Conservation (phyloP, 1,140 invertebrate genomes). For the Teleogryllus occipitalis region DNA sequence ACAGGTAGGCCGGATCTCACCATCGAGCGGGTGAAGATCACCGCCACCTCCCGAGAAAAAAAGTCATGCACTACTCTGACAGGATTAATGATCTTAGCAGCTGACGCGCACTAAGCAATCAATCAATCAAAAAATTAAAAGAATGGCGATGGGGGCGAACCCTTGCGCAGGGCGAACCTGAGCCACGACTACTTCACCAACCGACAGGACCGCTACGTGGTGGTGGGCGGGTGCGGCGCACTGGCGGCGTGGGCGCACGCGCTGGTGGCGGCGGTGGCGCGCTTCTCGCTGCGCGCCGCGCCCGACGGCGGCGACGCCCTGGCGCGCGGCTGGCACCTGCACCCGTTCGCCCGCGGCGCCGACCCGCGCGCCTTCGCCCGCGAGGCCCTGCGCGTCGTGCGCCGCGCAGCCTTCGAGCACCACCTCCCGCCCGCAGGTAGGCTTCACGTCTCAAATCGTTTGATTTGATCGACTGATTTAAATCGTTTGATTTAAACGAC, state of each 20-base stretch:
- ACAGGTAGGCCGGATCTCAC: too few species aligned
- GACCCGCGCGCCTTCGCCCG: neutral
- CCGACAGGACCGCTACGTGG: slow-evolving; percentile 91
- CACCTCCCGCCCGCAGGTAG: too few species aligned
- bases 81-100: too few species aligned
- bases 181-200: slow-evolving; percentile 97
- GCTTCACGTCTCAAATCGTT: too few species aligned
- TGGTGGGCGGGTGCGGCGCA: slow-evolving; percentile 70
- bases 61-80: too few species aligned
- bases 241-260: slow-evolving; percentile 75
- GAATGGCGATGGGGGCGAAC: too few species aligned
- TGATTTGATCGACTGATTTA: too few species aligned
- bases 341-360: slow-evolving; percentile 34
- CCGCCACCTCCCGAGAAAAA: too few species aligned
- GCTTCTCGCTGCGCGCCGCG: slow-evolving; percentile 20
- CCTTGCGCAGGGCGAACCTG: slow-evolving; percentile 74
- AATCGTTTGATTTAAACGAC: too few species aligned
- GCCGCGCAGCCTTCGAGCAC: neutral
- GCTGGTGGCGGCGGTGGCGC: slow-evolving; percentile 11
- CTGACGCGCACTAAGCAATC: too few species aligned
- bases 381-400: neutral
- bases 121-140: too few species aligned
- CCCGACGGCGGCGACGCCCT: slow-evolving; percentile 29
- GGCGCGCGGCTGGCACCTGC: slow-evolving; percentile 30
- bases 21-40: too few species aligned